Evolutionary conservation across 1,140 invertebrate genomes (phyloP), one percentile per base, ranked within the genome.

Genomic region (Drosophila subpulchrella): DNA sequence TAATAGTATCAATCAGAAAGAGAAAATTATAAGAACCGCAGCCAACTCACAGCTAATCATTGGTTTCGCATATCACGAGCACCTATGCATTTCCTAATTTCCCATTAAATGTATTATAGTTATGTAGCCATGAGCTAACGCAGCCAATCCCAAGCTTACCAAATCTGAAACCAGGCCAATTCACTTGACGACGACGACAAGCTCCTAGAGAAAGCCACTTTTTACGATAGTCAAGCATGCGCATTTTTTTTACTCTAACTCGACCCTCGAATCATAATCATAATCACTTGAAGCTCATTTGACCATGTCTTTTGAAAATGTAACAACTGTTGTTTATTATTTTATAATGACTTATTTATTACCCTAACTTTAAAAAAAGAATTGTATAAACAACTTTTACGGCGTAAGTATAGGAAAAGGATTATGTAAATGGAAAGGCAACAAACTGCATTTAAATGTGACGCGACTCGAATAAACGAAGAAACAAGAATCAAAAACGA

Each of bases 291-390:
- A 79, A 47, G 75, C 75, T 78, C 65, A 62, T 83, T 63, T 79
- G 71, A 75, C 78, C 50, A 62, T 81, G 48, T 81, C 59, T 68
- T 60, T 77, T 78, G 57, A 78, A 81, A 89, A 63, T 80, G 44
- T 86, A 86, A 68, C 62, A 81, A 86, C 70, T 88, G 84, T 88
- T 88, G 84, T 84, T 88, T 89, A 71, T 88, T 88, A 89, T 80
- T 89, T 84, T 73, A 81, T 90, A 81, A 65, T 89, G 61, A 82
- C 78, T 76, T 90, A 90, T 90, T 90, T 90, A 90, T 90, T 90
- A 90, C 81, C 82, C 75, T 90, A 90, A 79, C 74, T 79, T 75
- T 85, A 90, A 79, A 38, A 58, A 81, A 61, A 58, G 66, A 68
- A 81, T 79, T 81, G 88, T 86, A 73, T 81, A 81, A 81, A 90